Base-by-base conservation (phyloP, 2,888 invertebrate genomes). In the Stomorhina lunata region DNA sequence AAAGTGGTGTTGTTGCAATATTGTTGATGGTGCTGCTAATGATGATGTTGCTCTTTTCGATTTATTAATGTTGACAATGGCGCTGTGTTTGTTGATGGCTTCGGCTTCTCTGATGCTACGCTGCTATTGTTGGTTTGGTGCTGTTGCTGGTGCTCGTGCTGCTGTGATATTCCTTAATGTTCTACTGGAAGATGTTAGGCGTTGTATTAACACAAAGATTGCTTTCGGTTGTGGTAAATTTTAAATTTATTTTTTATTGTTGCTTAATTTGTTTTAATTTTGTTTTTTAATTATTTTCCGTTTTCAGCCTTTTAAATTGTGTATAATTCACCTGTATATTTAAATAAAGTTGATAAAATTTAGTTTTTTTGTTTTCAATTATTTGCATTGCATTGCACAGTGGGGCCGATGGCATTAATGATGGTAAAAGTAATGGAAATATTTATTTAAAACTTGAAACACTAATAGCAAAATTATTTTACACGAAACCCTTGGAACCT, bases 11-110 rank as follows among this genome's bases (percentile, higher is more conserved):
- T 73, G 40, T 5, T 59, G 48, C 17, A 10, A 12, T 69, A 4
- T 50, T 73, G 40, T 5, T 59, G 48, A 12, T 50, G 17, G 0
- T 20, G 25, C 29, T 69, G 22, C 9, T 34, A 22, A 22, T 22
- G n/a, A 32, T 57, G 27, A 34, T 53, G 83, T 83, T 87, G 85
- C 84, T 86, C 86, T 79, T 66, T 12, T 79, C 34, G n/a, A n/a
- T n/a, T n/a, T 50, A 22, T 45, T n/a, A 40, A 32, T 27, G 61
- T 68, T 40, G 59, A 25, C 53, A 59, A 50, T 63, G 76, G 83
- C 78, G 83, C 86, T 81, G 84, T 69, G 68, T 83, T 79, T 65
- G 79, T 83, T 72, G 75, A 63, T 80, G 76, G 68, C 66, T 71
- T 50, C 78, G 76, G 77, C 73, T 55, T 75, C 12, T 25, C 20